Base-by-base conservation (phyloP, 2,113 vertebrate species). In the Microtus richardsoni region DNA sequence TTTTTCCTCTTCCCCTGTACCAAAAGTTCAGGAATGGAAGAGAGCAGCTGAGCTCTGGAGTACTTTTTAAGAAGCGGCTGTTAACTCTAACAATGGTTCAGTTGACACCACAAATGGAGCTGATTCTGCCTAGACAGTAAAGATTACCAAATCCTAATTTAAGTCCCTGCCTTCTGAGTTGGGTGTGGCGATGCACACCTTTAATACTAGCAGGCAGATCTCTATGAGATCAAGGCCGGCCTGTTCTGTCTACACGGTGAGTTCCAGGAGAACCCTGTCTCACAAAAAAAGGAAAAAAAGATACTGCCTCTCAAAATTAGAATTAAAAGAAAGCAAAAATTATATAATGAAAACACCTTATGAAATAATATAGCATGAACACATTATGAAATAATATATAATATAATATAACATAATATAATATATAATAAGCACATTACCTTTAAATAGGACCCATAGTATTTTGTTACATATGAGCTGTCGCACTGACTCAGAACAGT, bases 371-470 rank as follows among this genome's bases (percentile, higher is more conserved):
- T 66, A 66, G 28, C 28, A 30, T 66, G 28, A 66, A 30, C 64
- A 66, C 28, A 28, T 96, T 93, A 91, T 95, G 96, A 97, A 90
- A 91, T 91, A 93, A 89, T 64, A 84, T 2, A 94, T 2, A 94
- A 54, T 54, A 47, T 47, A 47, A 47, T 47, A 47, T 47, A 47
- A 47, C n/a, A 49, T 49, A 49, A 84, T 2, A 94, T 2, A 94
- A 54, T 54, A 68, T 16, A 68, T 68, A 68, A 68, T 39, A 21
- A 73, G 92, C 70, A 94, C 44, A 19, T 98, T 99, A 99, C 99
- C 99, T 99, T 99, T 97, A 99, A 98, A 98, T 99, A 99, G 21
- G 99, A 99, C 97, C 99, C 99, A 5, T 98, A 99, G 98, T 99
- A 99, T 97, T 99, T 99, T 92, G 99, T 99, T 97, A 99, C 99